A percentile compares a stretch with the other conserved stretches of the same genome.
phyloP scores from a whole-genome alignment of 2,888 invertebrate species.

The Formica aserva region DNA sequence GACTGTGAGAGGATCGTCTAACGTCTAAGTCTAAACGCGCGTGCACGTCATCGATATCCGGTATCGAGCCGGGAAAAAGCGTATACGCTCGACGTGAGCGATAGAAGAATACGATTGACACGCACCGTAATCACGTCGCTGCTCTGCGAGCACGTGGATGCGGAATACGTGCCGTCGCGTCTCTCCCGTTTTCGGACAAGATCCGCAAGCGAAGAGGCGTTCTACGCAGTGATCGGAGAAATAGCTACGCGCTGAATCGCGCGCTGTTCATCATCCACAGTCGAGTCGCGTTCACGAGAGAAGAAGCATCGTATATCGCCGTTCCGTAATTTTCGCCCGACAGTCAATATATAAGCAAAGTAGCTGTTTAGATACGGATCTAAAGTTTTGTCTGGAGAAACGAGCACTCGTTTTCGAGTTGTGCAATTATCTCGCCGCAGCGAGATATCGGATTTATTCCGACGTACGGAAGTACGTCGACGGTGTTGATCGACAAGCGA shows the following conservation, averaged over 20 bases:
- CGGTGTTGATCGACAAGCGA: conserved; percentile 18
- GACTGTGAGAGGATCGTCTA: conserved; percentile 76
- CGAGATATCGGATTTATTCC: background rate
- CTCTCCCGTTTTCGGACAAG: background rate
- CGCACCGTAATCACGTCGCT: background rate
- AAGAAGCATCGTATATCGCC: background rate
- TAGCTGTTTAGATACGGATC: background rate
- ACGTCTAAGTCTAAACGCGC: conserved; percentile 38
- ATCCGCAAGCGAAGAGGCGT: conserved; percentile 1
- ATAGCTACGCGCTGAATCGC: conserved; percentile 25
- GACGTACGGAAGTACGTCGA: conserved; percentile 7
- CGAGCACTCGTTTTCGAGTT: background rate
- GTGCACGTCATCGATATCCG: conserved; percentile 21
- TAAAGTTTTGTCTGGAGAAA: background rate
- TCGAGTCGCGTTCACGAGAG: conserved; percentile 46
- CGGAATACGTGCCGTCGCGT: background rate
- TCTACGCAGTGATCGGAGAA: conserved; percentile 3
- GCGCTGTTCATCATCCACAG: conserved; percentile 27
- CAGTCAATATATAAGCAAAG: background rate
- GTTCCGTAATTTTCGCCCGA: background rate
- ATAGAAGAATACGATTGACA: background rate
- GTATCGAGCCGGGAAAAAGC: conserved; percentile 8
- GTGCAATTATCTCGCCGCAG: background rate
- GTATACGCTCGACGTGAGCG: conserved; percentile 1
- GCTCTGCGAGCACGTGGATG: conserved; percentile 43